Conservation (phyloP, 2,797 vertebrate species). For the Etheostoma nigrum region DNA sequence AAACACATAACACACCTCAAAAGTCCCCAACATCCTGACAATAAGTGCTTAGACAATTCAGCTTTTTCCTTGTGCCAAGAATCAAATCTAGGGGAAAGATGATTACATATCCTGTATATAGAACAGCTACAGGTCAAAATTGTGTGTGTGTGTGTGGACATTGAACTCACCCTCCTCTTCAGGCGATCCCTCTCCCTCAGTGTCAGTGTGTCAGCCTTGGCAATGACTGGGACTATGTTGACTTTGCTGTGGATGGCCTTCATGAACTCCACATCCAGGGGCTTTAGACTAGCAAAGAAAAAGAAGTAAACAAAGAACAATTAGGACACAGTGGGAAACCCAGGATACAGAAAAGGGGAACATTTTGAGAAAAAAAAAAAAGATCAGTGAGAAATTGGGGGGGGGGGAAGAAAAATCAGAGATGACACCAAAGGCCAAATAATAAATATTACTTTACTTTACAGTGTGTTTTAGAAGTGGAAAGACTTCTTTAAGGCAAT, state of each 20-base stretch:
- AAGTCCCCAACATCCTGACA: constrained; percentile 19
- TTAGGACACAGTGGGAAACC: background rate
- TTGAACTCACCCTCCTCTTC: constrained; percentile 89
- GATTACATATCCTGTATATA: background rate
- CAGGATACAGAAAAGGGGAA: background rate
- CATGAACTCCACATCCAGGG: constrained; percentile 92
- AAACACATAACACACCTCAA: constrained; percentile 22
- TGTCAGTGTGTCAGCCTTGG: constrained; percentile 90
- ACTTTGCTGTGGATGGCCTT: constrained; percentile 93
- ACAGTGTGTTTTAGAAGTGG: background rate
- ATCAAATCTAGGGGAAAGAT: constrained; percentile 16
- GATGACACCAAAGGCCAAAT: background rate
- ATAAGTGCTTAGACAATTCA: constrained; percentile 5
- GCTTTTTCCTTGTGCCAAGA: constrained; percentile 3
- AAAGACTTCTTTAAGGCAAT: background rate
- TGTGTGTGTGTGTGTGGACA: constrained; percentile 1
- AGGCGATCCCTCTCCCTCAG: constrained; percentile 90
- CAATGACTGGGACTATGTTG: constrained; percentile 91
- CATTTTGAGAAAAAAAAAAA: background rate
- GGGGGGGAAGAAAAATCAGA: background rate
- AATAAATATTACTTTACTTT: constrained; percentile 1
- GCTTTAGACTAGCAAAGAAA: constrained; percentile 84
- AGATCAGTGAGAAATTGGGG: background rate
- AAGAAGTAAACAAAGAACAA: constrained; percentile 7
- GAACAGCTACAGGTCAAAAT: background rate